Base-by-base conservation (phyloP, 1,140 invertebrate genomes). In the Periplaneta americana region DNA sequence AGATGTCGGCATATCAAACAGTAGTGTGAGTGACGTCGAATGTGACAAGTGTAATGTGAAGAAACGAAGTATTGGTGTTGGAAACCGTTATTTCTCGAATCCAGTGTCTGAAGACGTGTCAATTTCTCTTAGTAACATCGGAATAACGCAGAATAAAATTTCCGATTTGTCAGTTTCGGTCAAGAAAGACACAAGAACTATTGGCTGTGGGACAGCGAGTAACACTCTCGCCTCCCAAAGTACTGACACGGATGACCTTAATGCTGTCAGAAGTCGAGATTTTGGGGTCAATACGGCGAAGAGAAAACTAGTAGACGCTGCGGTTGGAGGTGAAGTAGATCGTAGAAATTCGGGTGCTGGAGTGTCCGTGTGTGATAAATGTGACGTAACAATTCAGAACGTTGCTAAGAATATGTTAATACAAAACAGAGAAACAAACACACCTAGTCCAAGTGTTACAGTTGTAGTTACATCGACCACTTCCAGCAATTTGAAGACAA, bases 301-400 rank as follows among this genome's bases (percentile, higher is more conserved):
- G 28, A 88, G 87, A 82, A 88, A 88, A 80, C 84, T 89, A 48
- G 85, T 87, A 0, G 91, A 92, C 78, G 90, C 90, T 1, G 90
- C 89, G 15, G 91, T 91, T 33, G 91, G 91, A 0, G 88, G 90
- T 18, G 89, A 89, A 5, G 84, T 91, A 28, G 34, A 34, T 36
- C 33, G n/a, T 11, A 66, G n/a, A 66, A n/a, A 66, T 66, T 66
- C 48, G 8, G 48, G 48, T 66, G 22, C 22, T 5, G 48, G 48
- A 6, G 48, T 66, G 48, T 91, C 91, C 84, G 90, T 93, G 81
- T 93, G 92, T 88, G 92, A 93, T 84, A 92, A 92, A 83, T 93
- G 92, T 85, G 92, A 92, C 84, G 90, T 91, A 80, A 89, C 89
- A 17, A 92, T 92, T 35, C 91, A 90, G 48, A 88, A 87, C 57